Base-by-base conservation (phyloP, 2,888 invertebrate species). In the Drosophila atroscutellata region DNA sequence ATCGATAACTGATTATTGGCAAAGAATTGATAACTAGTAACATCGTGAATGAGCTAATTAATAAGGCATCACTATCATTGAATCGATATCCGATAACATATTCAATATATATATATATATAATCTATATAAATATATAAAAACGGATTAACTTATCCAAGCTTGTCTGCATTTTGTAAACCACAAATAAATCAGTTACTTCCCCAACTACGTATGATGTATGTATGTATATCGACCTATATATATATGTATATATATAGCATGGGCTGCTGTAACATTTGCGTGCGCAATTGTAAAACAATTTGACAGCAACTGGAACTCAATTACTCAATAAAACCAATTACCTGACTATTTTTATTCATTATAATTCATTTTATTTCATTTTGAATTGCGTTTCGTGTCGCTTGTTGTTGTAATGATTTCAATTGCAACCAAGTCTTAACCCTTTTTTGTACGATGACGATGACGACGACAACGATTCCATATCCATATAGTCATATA, bases 241-340 rank as follows among this genome's bases (percentile, higher is more conserved):
- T 47, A 15, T n/a, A 32, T 2, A 6, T 8, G 0, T 15, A 30
- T n/a, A 15, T 7, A 32, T 51, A 15, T 28, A 4, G 36, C 37
- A 24, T 24, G 20, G 32, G 32, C 30, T 54, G 47, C 36, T 15
- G 47, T 20, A 32, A 9, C 50, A 63, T 45, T 84, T 78, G 88
- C 89, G 86, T 90, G 86, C 62, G 59, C 71, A 73, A 73, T 75
- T 78, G 80, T 86, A 90, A 88, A 90, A 90, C 90, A 88, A 90
- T 88, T 88, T 87, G 88, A 77, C 67, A 65, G 80, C 75, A 84
- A 86, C 88, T 84, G 86, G 75, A 80, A 90, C 81, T 86, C 87
- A 89, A 90, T 88, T 90, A 87, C 87, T 84, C 85, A 87, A 88
- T 88, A 88, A 86, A 90, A 89, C 90, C 88, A 88, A 88, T 88